Evolutionary conservation across 2,888 invertebrate species (phyloP), one percentile per base, ranked within the genome.

Genomic region (Leuctra nigra): DNA sequence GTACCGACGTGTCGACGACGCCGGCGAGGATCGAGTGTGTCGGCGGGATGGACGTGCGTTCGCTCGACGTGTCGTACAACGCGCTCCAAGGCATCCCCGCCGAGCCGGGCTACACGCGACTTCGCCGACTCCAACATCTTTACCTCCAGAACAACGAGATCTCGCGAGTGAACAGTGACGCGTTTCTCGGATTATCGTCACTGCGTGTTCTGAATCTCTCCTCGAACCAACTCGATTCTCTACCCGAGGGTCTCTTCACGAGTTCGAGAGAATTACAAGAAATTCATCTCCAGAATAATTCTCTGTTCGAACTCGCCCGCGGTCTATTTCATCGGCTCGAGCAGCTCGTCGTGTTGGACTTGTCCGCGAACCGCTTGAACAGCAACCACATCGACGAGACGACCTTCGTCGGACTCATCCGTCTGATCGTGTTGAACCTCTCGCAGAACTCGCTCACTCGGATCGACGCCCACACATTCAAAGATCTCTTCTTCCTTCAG

Each of bases 371-470:
- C 74, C 88, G 87, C 68, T 77, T 94, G 63, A 86, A 87, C 55
- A 90, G 89, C 68, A 86, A 85, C 67, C 88, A 87, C 68, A 82
- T 93, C 61, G 89, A 90, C 68, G 87, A 89, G 57, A 86, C 86
- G 53, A 91, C 91, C 22, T 92, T 93, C 70, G 79, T 86, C 62
- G 91, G 91, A 60, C 76, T 93, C 61, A 87, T 93, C 64, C 81
- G 91, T 13, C 77, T 91, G 64, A 89, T 92, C 66, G 84, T 92
- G 48, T 76, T 93, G 64, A 91, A 92, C 72, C 74, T 93, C 62
- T 87, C 91, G 1, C 87, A 88, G 70, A 94, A 94, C 68, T 83
- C 85, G n/a, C 72, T 94, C 33, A 89, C 88, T 0, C 81, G 87
- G 64, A 83, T 94, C 63, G 91, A 91, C 66, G 83, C 86, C 14